Conservation (phyloP, 2,113 vertebrate genomes). For the Lampris megalopsis region DNA sequence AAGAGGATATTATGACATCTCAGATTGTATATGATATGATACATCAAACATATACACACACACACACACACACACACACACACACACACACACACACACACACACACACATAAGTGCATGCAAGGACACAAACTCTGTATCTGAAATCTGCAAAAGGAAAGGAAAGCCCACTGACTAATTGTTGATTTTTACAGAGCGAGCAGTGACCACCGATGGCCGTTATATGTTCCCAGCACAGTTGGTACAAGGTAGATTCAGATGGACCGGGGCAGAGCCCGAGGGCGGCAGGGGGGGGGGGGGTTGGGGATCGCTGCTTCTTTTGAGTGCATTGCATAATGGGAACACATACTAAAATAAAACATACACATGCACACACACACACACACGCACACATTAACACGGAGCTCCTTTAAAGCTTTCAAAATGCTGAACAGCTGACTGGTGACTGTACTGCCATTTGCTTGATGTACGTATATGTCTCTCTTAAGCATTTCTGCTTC, state of each 20-base stretch:
- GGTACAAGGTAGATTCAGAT: constrained; percentile 86
- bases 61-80: neutral
- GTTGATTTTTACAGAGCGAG: constrained; percentile 88
- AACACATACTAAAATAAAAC: constrained; percentile 28
- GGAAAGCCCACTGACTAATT: constrained; percentile 54
- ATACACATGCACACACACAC: constrained; percentile 36
- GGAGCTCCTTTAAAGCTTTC: constrained; percentile 27
- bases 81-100: neutral
- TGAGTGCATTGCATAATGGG: constrained; percentile 53
- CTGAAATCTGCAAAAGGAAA: constrained; percentile 18
- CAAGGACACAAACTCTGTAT: neutral
- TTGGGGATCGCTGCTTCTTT: constrained; percentile 20
- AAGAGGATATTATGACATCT: constrained; percentile 9
- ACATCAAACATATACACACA: neutral
- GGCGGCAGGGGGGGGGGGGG: neutral
- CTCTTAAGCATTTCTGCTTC: constrained; percentile 72
- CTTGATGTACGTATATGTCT: constrained; percentile 66
- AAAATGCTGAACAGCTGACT: constrained; percentile 22
- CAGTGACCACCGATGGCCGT: constrained; percentile 91
- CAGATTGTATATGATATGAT: neutral
- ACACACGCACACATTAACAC: constrained; percentile 35
- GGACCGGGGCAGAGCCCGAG: constrained; percentile 11
- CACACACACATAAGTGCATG: neutral
- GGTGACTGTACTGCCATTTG: constrained; percentile 62
- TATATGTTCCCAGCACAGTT: constrained; percentile 90